Percentiles rank a stretch among this genome's conserved stretches.
phyloP scores from a whole-genome alignment of 2,797 vertebrate species.

The Lacerta bilineata region DNA sequence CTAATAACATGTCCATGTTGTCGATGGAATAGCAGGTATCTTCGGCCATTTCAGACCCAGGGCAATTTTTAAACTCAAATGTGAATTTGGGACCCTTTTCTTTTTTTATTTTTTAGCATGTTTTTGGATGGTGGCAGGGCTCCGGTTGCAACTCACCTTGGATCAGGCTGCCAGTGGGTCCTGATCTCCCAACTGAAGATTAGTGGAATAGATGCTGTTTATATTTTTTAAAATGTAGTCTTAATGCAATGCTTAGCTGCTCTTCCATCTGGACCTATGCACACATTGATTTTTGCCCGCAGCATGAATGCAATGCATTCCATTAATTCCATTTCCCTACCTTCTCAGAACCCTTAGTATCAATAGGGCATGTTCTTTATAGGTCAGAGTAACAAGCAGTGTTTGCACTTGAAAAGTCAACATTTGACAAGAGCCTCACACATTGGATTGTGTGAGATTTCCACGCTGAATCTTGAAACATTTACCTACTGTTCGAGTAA shows the following conservation, averaged over 20 bases:
- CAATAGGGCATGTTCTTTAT: slow-evolving; percentile 48
- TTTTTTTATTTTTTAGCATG: too few relatives aligned
- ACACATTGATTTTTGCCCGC: slow-evolving; percentile 68
- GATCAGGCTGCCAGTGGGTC: too few relatives aligned
- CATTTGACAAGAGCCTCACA: slow-evolving; percentile 34
- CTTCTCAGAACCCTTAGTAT: slow-evolving; percentile 25
- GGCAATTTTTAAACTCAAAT: too few relatives aligned
- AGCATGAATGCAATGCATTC: slow-evolving; percentile 45
- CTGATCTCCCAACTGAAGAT: too few relatives aligned
- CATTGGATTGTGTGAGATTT: not conserved
- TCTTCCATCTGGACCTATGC: slow-evolving; percentile 52
- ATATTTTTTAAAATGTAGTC: slow-evolving; percentile 54
- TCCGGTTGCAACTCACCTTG: too few relatives aligned
- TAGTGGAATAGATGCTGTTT: slow-evolving; percentile 47
- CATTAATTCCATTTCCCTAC: slow-evolving; percentile 57
- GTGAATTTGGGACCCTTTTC: too few relatives aligned
- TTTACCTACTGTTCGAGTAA: not conserved
- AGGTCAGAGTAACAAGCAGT: slow-evolving; percentile 18
- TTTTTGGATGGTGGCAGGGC: too few relatives aligned
- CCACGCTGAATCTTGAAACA: not conserved
- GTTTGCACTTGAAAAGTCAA: slow-evolving; percentile 56
- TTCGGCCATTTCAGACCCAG: not conserved
- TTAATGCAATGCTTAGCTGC: slow-evolving; percentile 61
- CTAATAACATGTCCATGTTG: slow-evolving; percentile 49
- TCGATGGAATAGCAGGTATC: slow-evolving; percentile 42